Conservation (phyloP, 2,797 vertebrate species). For the Tauraco hartlaubi region DNA sequence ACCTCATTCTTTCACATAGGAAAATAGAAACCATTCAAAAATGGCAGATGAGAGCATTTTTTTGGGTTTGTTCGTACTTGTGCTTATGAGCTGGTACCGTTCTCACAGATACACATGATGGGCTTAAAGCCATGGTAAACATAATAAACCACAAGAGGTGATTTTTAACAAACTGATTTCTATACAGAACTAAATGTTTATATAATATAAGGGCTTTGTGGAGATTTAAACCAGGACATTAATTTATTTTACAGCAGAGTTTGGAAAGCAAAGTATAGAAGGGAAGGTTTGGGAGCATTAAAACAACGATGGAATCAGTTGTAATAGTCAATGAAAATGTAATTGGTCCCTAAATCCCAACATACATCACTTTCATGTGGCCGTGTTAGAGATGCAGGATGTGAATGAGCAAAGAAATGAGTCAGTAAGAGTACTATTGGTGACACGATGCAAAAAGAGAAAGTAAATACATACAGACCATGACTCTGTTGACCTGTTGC, state of each 20-base stretch:
- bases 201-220: neutral
- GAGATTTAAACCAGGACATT: neutral
- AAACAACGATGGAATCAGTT: neutral
- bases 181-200: neutral
- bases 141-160: neutral
- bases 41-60: neutral
- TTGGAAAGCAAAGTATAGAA: neutral
- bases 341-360: slow-evolving; percentile 4
- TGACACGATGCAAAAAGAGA: neutral
- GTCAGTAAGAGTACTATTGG: neutral
- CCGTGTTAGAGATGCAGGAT: neutral
- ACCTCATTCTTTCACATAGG: neutral
- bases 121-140: neutral
- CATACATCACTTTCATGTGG: neutral
- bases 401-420: neutral
- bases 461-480: neutral
- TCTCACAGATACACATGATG: neutral
- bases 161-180: neutral
- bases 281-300: neutral
- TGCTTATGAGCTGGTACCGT: neutral
- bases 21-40: neutral
- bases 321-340: neutral
- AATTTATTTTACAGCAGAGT: neutral
- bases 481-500: neutral
- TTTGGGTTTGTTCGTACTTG: neutral